Evolutionary conservation across 2,888 invertebrate genomes (phyloP), one percentile per base, ranked within the genome.

Genomic region (Dynastes tityus): DNA sequence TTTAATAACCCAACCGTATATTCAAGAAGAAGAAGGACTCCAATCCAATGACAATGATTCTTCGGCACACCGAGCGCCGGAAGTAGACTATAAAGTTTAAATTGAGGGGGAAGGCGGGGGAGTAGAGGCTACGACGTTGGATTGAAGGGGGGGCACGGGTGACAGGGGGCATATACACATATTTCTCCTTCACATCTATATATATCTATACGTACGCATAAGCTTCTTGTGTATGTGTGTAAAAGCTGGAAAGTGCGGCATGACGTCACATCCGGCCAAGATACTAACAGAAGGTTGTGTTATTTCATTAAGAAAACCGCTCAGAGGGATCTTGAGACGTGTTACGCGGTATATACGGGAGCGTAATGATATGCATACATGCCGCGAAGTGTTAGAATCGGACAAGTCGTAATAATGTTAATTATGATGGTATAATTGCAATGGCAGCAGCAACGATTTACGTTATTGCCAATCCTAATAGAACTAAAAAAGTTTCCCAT

Each of bases 51-150:
- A 75, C 75, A 75, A 75, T 64, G 75, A 75, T 75, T 65, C 78
- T 53, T 78, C 71, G 71, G 32, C 78, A 67, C 32, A 68, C 68
- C 53, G 63, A 65, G 65, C 79, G 65, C 65, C 81, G 81, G 81
- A 81, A 81, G 80, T 80, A 79, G 80, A 78, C 81, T 80, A 81
- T 81, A 81, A 81, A 81, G 78, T 80, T 80, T 81, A 80, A 81
- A 81, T 79, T 79, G 77, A 65, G 78, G 78, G 73, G 77, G 40
- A 64, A 40, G 49, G 73, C 63, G 70, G 73, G 73, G 55, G 45
- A 71, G 53, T 8, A 32, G 67, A 16, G 3, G 11, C 3, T 67
- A 16, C 67, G 67, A 22, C 2, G 45, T 6, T n/a, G 13, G 37
- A n/a, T 71, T 55, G 53, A 45, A 68, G 16, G 64, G 27, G 51